Percentiles rank a stretch among this genome's conserved stretches.
phyloP scores from a whole-genome alignment of 1,140 invertebrate genomes.

The Dreissena rostriformis region DNA sequence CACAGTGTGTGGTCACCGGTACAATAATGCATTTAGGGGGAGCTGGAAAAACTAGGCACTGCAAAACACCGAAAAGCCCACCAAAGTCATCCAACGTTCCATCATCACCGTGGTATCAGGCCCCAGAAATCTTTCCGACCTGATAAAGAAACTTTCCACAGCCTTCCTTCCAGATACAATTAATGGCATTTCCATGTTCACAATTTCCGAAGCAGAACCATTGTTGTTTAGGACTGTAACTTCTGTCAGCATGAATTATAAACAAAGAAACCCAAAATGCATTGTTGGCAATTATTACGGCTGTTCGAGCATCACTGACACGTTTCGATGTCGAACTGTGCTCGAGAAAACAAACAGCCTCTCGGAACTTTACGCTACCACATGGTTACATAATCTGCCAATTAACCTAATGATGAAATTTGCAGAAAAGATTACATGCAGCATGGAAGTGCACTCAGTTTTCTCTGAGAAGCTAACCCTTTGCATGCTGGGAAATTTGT shows the following conservation, averaged over 20 bases:
- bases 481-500: no score
- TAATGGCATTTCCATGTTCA: slow-evolving; percentile 51
- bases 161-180: slow-evolving; percentile 3
- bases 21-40: no score
- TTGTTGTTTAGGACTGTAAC: neutral
- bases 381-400: slow-evolving; percentile 22
- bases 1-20: no score
- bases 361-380: slow-evolving; percentile 44
- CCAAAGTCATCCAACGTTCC: no score
- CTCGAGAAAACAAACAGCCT: slow-evolving; percentile 44
- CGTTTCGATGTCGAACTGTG: slow-evolving; percentile 37
- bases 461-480: no score
- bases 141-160: no score
- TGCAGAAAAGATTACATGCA: neutral
- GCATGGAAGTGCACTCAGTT: slow-evolving; percentile 1
- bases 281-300: slow-evolving; percentile 31
- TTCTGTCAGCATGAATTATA: slow-evolving; percentile 30
- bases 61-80: no score
- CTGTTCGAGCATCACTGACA: slow-evolving; percentile 48
- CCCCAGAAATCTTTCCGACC: no score
- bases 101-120: no score
- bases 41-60: no score
- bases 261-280: slow-evolving; percentile 49
- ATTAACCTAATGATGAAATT: slow-evolving; percentile 35
- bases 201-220: slow-evolving; percentile 26